phyloP scores from a whole-genome alignment of 2,888 invertebrate genomes.

The Eristalinus sepulchralis region DNA sequence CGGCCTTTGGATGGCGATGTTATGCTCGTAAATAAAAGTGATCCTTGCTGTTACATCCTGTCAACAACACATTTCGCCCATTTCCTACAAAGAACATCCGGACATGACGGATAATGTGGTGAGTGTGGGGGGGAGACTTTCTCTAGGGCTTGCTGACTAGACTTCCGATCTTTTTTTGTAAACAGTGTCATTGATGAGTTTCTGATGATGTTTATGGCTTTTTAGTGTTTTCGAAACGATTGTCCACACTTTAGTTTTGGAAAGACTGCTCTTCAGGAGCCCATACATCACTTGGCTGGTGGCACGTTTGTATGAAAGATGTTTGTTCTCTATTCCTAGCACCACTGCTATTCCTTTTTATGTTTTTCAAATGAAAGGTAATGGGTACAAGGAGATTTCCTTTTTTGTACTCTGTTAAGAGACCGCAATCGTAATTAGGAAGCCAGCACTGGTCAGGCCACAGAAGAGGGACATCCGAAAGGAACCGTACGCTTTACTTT shows the following conservation, averaged over 20 bases:
- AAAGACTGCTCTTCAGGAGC: background rate
- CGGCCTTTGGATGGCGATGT: background rate
- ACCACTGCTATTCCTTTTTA: too few species aligned
- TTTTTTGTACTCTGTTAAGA: too few species aligned
- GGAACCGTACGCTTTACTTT: too few species aligned
- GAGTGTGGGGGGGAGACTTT: background rate
- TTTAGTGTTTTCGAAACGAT: background rate
- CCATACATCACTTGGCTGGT: background rate
- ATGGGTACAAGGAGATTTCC: too few species aligned
- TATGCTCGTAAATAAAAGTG: background rate
- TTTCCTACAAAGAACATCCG: background rate
- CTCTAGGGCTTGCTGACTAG: background rate
- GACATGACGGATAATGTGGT: background rate
- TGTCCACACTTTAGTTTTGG: background rate
- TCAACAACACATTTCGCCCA: constrained; percentile 37
- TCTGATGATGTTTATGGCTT: background rate
- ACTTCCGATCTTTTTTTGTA: background rate
- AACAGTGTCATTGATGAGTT: background rate
- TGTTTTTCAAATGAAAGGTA: too few species aligned
- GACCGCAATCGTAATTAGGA: too few species aligned
- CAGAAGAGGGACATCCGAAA: too few species aligned
- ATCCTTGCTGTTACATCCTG: constrained; percentile 31
- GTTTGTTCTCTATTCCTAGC: too few species aligned
- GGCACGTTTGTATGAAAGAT: too few species aligned
- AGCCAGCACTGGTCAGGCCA: too few species aligned